Conservation (phyloP, 2,113 vertebrate species). For the Prionailurus bengalensis region DNA sequence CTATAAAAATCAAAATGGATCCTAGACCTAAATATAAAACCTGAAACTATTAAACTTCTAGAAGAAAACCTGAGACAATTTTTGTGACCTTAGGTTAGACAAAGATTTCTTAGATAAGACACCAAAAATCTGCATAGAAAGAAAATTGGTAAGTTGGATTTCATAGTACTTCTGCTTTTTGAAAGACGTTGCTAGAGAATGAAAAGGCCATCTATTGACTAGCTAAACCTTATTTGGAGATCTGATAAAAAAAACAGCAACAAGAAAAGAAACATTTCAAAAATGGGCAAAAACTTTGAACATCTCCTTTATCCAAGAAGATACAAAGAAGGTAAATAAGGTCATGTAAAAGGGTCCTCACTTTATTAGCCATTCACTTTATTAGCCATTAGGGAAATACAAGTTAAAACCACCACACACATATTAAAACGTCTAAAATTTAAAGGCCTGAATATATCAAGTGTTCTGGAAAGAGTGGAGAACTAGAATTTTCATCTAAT, state of each 20-base stretch:
- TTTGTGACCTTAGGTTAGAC: neutral
- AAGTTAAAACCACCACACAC: neutral
- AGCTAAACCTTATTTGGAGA: neutral
- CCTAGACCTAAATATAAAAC: neutral
- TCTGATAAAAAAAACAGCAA: neutral
- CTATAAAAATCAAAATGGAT: neutral
- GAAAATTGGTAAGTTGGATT: conserved; percentile 11
- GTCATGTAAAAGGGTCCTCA: neutral
- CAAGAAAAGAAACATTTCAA: neutral
- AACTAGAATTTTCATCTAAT: neutral
- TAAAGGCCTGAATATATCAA: neutral
- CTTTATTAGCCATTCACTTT: neutral
- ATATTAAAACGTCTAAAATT: neutral
- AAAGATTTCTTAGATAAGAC: neutral
- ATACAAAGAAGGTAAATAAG: neutral
- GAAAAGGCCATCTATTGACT: neutral
- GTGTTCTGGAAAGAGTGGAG: neutral
- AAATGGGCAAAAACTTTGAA: neutral
- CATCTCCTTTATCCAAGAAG: neutral
- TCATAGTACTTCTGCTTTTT: neutral
- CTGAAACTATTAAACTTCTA: neutral
- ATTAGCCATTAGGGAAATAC: neutral
- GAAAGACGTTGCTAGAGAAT: neutral
- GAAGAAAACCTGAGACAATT: neutral
- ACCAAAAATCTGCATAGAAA: neutral